Conservation (phyloP, 1,140 invertebrate species). For the Drosophila truncata region DNA sequence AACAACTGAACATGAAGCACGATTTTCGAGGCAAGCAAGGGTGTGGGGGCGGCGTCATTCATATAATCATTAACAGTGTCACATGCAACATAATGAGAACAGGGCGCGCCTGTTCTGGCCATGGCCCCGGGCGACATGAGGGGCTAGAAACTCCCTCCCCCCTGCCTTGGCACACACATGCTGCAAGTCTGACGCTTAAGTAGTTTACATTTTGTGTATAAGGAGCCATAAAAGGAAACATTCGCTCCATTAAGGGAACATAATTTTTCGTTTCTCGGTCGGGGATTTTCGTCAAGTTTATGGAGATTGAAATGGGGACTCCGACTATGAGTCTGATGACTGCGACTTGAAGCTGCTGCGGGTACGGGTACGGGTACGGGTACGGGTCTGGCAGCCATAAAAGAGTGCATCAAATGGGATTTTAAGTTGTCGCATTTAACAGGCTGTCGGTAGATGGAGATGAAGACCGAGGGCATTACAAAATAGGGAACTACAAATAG, state of each 20-base stretch:
- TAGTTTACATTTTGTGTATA: conserved; percentile 83
- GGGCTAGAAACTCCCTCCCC: conserved; percentile 11
- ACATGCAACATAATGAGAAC: conserved; percentile 83
- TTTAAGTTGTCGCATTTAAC: conserved; percentile 83
- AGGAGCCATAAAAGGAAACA: conserved; percentile 81
- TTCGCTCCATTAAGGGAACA: conserved; percentile 84
- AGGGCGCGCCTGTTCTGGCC: conserved; percentile 61
- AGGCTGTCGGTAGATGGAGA: conserved; percentile 36
- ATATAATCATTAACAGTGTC: conserved; percentile 85
- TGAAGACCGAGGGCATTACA: not conserved
- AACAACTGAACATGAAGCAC: conserved; percentile 48
- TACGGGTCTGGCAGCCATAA: conserved; percentile 59
- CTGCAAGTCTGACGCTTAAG: conserved; percentile 71
- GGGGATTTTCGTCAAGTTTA: conserved; percentile 80
- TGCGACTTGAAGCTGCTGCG: conserved; percentile 37
- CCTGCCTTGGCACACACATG: conserved; percentile 33
- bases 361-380: conserved; percentile 8
- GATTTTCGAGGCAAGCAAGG: not conserved
- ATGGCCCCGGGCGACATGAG: conserved; percentile 32
- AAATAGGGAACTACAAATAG: conserved; percentile 69
- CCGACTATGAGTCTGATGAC: conserved; percentile 12
- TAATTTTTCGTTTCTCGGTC: conserved; percentile 79
- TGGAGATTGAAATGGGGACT: conserved; percentile 77
- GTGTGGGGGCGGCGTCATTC: conserved; percentile 42
- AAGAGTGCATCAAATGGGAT: conserved; percentile 83